phyloP scores from a whole-genome alignment of 2,888 invertebrate species.

The Epiblema foenella region DNA sequence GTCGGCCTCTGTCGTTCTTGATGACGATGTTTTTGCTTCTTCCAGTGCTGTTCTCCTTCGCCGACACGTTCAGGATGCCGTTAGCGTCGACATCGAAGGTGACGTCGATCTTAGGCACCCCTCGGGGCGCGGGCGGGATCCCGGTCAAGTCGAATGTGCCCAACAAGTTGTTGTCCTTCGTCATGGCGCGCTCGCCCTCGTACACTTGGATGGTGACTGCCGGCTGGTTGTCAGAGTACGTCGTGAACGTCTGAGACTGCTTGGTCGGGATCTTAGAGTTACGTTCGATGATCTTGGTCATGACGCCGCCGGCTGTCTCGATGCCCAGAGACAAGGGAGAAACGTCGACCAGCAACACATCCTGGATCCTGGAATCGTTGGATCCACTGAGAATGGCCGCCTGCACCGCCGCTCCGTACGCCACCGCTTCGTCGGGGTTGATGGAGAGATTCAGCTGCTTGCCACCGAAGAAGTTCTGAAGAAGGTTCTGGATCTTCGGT shows the following conservation, averaged over 20 bases:
- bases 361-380: slow-evolving; percentile 88
- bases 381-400: slow-evolving; percentile 87
- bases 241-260: slow-evolving; percentile 88
- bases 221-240: slow-evolving; percentile 90
- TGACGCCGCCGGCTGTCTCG: slow-evolving; percentile 89
- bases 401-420: slow-evolving; percentile 88
- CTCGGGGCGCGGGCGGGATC: slow-evolving; percentile 85
- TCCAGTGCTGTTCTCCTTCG: slow-evolving; percentile 85
- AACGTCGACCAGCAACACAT: slow-evolving; percentile 81
- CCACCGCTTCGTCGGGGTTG: slow-evolving; percentile 90
- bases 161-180: slow-evolving; percentile 87
- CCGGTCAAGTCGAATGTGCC: slow-evolving; percentile 85
- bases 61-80: slow-evolving; percentile 90
- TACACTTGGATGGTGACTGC: slow-evolving; percentile 87
- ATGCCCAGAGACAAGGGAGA: slow-evolving; percentile 86
- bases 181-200: slow-evolving; percentile 89
- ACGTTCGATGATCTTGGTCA: slow-evolving; percentile 88
- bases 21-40: slow-evolving; percentile 89
- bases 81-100: slow-evolving; percentile 89
- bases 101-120: slow-evolving; percentile 85
- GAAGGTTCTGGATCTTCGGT: slow-evolving; percentile 88
- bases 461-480: slow-evolving; percentile 88
- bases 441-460: slow-evolving; percentile 88
- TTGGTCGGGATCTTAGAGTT: slow-evolving; percentile 87
- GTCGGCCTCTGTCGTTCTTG: slow-evolving; percentile 89